Base-by-base conservation (phyloP, 2,797 vertebrate genomes). In the Channa striata region DNA sequence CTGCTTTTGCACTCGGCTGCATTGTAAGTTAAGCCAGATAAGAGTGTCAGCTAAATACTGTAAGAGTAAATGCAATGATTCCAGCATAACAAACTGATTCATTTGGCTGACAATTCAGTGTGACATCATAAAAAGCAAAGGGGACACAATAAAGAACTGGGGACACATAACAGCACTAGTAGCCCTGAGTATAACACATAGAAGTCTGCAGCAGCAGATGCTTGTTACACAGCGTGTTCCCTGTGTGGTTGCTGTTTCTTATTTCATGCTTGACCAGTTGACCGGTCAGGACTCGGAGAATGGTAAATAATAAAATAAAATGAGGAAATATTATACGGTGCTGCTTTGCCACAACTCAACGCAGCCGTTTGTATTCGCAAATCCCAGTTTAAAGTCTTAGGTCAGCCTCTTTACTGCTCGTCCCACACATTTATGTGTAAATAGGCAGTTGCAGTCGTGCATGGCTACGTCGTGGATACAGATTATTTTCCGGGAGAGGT, bases 241-340 rank as follows among this genome's bases (percentile, higher is more conserved):
- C 39, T 78, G 84, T 89, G 62, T 76, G 30, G 59, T 10, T 33
- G 37, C 39, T 68, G 62, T 84, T 85, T 77, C 78, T 81, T 69
- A 85, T 89, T 89, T 89, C 80, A 89, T 79, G 82, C 75, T 73
- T 80, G 70, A 80, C 77, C 70, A 77, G 77, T 39, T 73, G 78
- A 82, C 43, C 59, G 6, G 9, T 48, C 67, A 10, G 48, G 59
- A 44, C 48, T 56, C 21, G 17, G 47, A 72, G 25, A 37, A 52
- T 33, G 61, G 57, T 76, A 56, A 74, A 84, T 75, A 61, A 62
- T 61, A 64, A 71, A 68, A 62, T 59, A 61, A 71, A 68, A 82
- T 56, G 58, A 69, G 17, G 30, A 80, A 64, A 65, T 11, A 39
- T 36, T 53, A 36, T n/a, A 6, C 54, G 48, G 14, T 59, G 10